A percentile compares a stretch with the other conserved stretches of the same genome.
phyloP scores from a whole-genome alignment of 2,888 invertebrate genomes.

The Scaptomyza parva region DNA sequence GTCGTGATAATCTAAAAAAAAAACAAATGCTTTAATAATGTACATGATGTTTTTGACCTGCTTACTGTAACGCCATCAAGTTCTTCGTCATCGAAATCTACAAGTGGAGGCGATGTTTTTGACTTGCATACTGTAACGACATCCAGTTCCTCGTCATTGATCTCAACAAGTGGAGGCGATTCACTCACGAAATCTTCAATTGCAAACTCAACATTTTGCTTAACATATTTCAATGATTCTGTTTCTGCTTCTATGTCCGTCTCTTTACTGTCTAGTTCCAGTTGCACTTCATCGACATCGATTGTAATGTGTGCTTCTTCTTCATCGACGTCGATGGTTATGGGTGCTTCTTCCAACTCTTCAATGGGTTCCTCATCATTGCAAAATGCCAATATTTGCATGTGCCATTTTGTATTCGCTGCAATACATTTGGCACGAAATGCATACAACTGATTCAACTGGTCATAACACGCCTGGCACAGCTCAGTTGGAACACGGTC shows the following conservation, averaged over 20 bases:
- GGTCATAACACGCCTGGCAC: slow-evolving; percentile 32
- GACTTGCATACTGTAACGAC: slow-evolving; percentile 7
- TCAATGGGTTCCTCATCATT: slow-evolving; percentile 19
- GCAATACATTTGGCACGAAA: slow-evolving; percentile 47
- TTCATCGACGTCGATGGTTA: not conserved
- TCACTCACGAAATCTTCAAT: not conserved
- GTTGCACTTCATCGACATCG: not conserved
- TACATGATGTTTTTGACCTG: not conserved
- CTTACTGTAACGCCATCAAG: slow-evolving; percentile 13
- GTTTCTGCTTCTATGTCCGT: not conserved
- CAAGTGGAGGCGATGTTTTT: not conserved
- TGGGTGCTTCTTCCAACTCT: slow-evolving; percentile 5
- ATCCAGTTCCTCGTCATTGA: slow-evolving; percentile 7
- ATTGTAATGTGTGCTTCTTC: not conserved
- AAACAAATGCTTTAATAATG: not conserved
- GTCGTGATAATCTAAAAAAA: not conserved
- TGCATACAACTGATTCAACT: slow-evolving; percentile 35
- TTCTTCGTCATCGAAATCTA: slow-evolving; percentile 3
- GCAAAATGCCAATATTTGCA: slow-evolving; percentile 31
- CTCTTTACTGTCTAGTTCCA: not conserved
- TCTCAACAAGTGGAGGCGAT: not conserved
- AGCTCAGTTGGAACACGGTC: slow-evolving; percentile 39
- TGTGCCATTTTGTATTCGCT: slow-evolving; percentile 48
- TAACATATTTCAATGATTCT: not conserved
- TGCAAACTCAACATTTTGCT: not conserved